Percentiles rank a stretch among this genome's conserved stretches.
Evolutionary conservation across 1,140 invertebrate species (phyloP).

Genomic region (Drosophila rhopaloa): DNA sequence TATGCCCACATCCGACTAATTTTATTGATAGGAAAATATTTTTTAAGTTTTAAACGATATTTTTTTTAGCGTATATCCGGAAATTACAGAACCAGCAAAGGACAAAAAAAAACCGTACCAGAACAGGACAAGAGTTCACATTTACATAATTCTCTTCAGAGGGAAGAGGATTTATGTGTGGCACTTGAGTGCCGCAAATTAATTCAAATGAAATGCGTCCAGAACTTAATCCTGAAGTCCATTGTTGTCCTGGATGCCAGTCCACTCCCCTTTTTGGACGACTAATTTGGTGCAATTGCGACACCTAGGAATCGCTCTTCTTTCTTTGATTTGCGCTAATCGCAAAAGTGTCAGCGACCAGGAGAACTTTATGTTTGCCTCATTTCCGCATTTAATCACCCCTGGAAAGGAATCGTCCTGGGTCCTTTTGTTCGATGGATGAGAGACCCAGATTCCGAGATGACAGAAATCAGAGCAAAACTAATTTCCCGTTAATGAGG

Average conservation of each 20-base stretch:
- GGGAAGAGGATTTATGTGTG: slow-evolving; percentile 72
- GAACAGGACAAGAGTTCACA: slow-evolving; percentile 50
- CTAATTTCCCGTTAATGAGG: slow-evolving; percentile 84
- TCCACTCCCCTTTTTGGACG: slow-evolving; percentile 5
- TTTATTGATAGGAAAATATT: not conserved
- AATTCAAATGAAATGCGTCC: slow-evolving; percentile 78
- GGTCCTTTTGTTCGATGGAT: slow-evolving; percentile 46
- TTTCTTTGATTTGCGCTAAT: slow-evolving; percentile 70
- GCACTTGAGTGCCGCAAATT: slow-evolving; percentile 78
- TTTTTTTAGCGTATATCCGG: not conserved
- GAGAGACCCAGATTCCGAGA: slow-evolving; percentile 40
- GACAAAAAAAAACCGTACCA: slow-evolving; percentile 12
- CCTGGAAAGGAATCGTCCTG: slow-evolving; percentile 9
- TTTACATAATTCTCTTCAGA: slow-evolving; percentile 55
- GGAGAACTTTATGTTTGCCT: slow-evolving; percentile 57
- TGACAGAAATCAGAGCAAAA: slow-evolving; percentile 71
- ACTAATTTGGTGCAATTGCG: slow-evolving; percentile 65
- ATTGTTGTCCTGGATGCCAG: slow-evolving; percentile 32
- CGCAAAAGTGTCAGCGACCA: slow-evolving; percentile 68
- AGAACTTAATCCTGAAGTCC: slow-evolving; percentile 54
- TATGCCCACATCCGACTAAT: too few species aligned
- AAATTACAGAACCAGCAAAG: slow-evolving; percentile 1
- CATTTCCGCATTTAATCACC: slow-evolving; percentile 80
- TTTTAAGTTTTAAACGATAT: not conserved
- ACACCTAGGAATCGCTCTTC: slow-evolving; percentile 62